phyloP scores from a whole-genome alignment of 2,797 vertebrate species.

The Neopelma chrysocephalum region DNA sequence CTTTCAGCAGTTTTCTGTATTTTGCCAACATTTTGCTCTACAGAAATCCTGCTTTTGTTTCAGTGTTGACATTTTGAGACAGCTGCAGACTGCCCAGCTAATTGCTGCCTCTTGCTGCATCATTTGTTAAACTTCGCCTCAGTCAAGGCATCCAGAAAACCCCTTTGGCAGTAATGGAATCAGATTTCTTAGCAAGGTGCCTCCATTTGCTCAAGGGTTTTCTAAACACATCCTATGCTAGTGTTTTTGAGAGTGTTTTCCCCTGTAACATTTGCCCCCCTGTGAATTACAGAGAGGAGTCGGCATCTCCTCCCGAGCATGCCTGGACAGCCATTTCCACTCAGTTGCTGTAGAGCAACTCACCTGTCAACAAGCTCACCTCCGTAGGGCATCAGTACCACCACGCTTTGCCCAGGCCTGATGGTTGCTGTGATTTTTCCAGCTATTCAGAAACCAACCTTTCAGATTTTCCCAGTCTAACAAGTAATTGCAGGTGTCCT shows the following conservation, averaged over 20 bases:
- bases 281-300: background rate
- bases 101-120: background rate
- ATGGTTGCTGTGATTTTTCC: background rate
- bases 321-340: background rate
- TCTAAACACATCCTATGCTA: background rate
- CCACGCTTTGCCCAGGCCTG: background rate
- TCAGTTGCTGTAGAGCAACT: background rate
- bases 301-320: rapidly evolving
- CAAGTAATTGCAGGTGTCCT: background rate
- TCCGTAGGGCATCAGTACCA: rapidly evolving
- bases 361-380: too few species aligned
- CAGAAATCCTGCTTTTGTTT: background rate
- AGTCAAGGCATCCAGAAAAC: background rate
- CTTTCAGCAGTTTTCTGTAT: background rate
- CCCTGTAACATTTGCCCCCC: background rate
- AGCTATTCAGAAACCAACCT: background rate
- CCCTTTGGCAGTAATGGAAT: background rate
- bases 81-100: background rate
- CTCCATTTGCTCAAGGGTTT: background rate
- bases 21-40: background rate
- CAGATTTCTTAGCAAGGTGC: background rate
- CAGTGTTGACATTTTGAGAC: background rate
- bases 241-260: background rate
- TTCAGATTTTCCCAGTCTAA: background rate
- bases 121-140: background rate